phyloP scores from a whole-genome alignment of 2,797 vertebrate genomes.

The Urosaurus nigricauda region DNA sequence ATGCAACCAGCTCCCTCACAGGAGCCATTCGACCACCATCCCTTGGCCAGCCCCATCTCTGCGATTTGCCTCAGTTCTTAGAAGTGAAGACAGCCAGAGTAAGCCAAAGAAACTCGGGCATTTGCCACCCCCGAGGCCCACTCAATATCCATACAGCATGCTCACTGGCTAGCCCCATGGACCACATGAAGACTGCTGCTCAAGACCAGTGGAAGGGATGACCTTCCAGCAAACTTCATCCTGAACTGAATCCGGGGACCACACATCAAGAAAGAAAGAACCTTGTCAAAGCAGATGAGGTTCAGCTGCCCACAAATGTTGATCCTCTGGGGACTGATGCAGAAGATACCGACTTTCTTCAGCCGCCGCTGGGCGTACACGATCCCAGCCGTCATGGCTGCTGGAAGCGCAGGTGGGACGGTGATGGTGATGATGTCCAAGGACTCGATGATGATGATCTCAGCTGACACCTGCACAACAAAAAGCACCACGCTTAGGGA shows the following conservation, averaged over 20 bases:
- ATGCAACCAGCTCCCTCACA: background rate
- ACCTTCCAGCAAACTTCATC: background rate
- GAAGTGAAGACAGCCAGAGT: too few relatives aligned
- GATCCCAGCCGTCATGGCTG: conserved; percentile 96
- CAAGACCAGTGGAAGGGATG: background rate
- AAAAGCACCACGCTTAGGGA: background rate
- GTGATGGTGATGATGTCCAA: conserved; percentile 99
- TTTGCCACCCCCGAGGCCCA: too few relatives aligned
- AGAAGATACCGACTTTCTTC: conserved; percentile 93
- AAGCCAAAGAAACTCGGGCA: too few relatives aligned
- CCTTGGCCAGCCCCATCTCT: too few relatives aligned
- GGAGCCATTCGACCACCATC: too few relatives aligned
- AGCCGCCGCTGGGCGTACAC: conserved; percentile 95
- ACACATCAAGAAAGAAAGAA: conserved; percentile 62
- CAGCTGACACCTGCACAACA: conserved; percentile 82
- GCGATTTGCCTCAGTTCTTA: too few relatives aligned
- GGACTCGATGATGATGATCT: conserved; percentile 91
- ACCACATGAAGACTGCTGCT: background rate
- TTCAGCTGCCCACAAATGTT: conserved; percentile 98
- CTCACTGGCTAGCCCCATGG: background rate
- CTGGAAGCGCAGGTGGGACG: conserved; percentile 95
- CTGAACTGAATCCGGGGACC: background rate
- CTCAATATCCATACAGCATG: too few relatives aligned
- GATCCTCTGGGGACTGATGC: conserved; percentile 97
- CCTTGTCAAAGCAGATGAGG: conserved; percentile 98